A percentile compares a stretch with the other conserved stretches of the same genome.
phyloP scores from a whole-genome alignment of 2,888 invertebrate species.

The Liodrosophila aerea region DNA sequence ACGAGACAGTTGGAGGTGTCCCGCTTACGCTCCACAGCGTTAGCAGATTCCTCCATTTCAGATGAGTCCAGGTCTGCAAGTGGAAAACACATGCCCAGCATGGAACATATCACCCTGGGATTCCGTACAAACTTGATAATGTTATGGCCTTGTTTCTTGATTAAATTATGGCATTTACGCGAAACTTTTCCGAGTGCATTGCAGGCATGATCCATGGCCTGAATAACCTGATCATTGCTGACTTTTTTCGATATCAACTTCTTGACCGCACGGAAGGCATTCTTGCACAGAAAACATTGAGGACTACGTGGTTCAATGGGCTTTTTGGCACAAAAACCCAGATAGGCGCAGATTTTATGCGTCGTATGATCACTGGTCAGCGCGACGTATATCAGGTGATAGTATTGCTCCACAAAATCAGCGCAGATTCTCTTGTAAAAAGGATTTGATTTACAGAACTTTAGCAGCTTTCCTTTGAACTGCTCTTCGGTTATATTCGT shows the following conservation, averaged over 20 bases:
- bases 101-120: conserved; percentile 14
- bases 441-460: neutral
- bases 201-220: conserved; percentile 16
- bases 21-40: too few species aligned
- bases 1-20: conserved; percentile 4
- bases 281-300: conserved; percentile 18
- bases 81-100: conserved; percentile 24
- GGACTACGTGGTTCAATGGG: neutral
- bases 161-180: conserved; percentile 14
- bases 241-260: conserved; percentile 5
- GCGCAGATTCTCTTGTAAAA: conserved; percentile 6
- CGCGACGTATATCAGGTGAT: conserved; percentile 7
- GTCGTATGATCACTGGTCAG: neutral
- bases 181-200: conserved; percentile 17
- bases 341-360: conserved; percentile 4
- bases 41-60: neutral
- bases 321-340: too few species aligned
- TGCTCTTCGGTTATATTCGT: neutral
- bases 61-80: too few species aligned
- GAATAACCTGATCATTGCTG: conserved; percentile 12
- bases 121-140: conserved; percentile 15
- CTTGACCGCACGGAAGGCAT: conserved; percentile 14
- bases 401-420: conserved; percentile 11
- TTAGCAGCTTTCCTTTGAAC: conserved; percentile 10
- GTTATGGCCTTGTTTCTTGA: conserved; percentile 16